Evolutionary conservation across 2,888 invertebrate genomes (phyloP).

Genomic region (Meteorus colon): DNA sequence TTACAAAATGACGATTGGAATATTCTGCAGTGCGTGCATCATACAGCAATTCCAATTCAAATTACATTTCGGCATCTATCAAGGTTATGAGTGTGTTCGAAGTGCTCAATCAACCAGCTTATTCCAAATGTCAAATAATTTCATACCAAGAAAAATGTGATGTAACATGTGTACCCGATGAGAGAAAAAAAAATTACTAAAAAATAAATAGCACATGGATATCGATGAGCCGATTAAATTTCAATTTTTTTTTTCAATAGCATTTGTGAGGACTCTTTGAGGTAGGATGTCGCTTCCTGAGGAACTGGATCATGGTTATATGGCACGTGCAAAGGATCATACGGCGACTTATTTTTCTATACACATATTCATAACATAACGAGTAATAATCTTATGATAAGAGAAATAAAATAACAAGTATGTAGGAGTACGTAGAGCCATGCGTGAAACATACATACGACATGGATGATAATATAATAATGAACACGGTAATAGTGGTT

Average conservation of each 20-base stretch:
- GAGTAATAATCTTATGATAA: not conserved
- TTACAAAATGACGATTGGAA: not conserved
- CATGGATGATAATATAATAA: not conserved
- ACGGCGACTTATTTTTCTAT: not conserved
- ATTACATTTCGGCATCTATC: too few relatives aligned
- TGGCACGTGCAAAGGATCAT: conserved; percentile 41
- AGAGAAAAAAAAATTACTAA: not conserved
- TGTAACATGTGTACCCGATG: too few relatives aligned
- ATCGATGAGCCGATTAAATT: conserved; percentile 20
- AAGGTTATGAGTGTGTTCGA: too few relatives aligned
- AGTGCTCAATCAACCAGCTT: too few relatives aligned
- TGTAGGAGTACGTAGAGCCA: not conserved
- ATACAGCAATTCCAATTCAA: too few relatives aligned
- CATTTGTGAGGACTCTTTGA: conserved; percentile 25
- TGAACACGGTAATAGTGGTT: not conserved
- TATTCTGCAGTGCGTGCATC: too few relatives aligned
- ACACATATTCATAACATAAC: not conserved
- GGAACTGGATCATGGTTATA: conserved; percentile 24
- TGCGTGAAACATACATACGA: not conserved
- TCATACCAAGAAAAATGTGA: too few relatives aligned
- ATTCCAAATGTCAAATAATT: too few relatives aligned
- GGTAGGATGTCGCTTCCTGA: conserved; percentile 39
- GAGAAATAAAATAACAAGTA: not conserved
- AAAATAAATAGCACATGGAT: conserved; percentile 4
- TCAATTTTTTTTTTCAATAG: conserved; percentile 6